Evolutionary conservation across 2,113 vertebrate species (phyloP).

Genomic region (Mola mola): DNA sequence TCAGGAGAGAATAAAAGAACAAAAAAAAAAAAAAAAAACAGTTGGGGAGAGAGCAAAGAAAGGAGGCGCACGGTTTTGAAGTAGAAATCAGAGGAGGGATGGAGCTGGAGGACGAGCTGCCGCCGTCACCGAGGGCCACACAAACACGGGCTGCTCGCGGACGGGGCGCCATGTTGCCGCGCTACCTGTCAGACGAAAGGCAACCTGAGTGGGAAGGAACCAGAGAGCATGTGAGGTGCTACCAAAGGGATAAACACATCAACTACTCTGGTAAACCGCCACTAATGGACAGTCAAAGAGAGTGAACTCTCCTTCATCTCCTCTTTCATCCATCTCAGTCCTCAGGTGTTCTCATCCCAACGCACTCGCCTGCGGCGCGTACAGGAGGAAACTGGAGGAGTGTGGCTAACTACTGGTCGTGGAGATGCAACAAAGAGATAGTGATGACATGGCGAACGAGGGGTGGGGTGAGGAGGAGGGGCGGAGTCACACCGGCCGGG

Average conservation of each 20-base stretch:
- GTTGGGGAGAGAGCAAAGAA: slow-evolving; percentile 3
- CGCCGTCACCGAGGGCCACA: slow-evolving; percentile 47
- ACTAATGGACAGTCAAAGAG: slow-evolving; percentile 59
- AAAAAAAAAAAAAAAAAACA: neutral
- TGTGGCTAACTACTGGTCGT: slow-evolving; percentile 24
- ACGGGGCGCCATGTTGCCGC: slow-evolving; percentile 44
- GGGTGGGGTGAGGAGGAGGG: slow-evolving; percentile 23
- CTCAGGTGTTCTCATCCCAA: slow-evolving; percentile 52
- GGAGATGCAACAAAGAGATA: slow-evolving; percentile 48
- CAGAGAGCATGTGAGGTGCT: slow-evolving; percentile 56
- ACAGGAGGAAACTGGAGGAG: slow-evolving; percentile 45
- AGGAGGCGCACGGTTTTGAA: slow-evolving; percentile 46
- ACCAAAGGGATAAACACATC: slow-evolving; percentile 71
- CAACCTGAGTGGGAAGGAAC: slow-evolving; percentile 69
- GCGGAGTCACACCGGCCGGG: slow-evolving; percentile 12
- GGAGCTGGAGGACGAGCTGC: slow-evolving; percentile 67
- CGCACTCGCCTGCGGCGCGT: slow-evolving; percentile 43
- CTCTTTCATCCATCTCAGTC: slow-evolving; percentile 63
- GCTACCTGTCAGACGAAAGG: slow-evolving; percentile 78
- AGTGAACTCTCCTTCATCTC: slow-evolving; percentile 59
- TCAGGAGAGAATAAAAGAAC: neutral
- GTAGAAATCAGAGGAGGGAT: slow-evolving; percentile 48
- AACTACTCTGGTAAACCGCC: slow-evolving; percentile 72
- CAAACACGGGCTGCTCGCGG: slow-evolving; percentile 23
- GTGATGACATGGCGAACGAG: slow-evolving; percentile 26